Conservation (phyloP, 1,140 invertebrate genomes). For the Drosophila saltans region DNA sequence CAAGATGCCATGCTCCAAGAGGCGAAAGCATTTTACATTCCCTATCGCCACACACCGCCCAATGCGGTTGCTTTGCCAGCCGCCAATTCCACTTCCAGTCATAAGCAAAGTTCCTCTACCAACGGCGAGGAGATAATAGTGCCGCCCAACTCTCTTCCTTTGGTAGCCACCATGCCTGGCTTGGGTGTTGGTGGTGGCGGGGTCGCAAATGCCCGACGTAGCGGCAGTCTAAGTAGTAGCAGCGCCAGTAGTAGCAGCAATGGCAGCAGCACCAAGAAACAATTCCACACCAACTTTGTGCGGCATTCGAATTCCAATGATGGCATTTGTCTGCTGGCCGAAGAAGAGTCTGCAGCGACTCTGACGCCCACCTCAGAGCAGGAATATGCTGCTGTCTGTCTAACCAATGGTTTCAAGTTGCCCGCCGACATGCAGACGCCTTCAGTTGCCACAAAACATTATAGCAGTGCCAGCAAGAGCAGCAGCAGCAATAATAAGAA, state of each 20-base stretch:
- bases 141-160: slow-evolving; percentile 68
- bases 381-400: slow-evolving; percentile 58
- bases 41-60: slow-evolving; percentile 73
- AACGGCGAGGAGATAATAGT: slow-evolving; percentile 57
- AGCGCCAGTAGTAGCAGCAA: slow-evolving; percentile 70
- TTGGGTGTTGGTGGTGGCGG: slow-evolving; percentile 38
- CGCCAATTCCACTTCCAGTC: slow-evolving; percentile 35
- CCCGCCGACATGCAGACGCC: slow-evolving; percentile 62
- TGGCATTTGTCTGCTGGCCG: slow-evolving; percentile 77
- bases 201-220: slow-evolving; percentile 47
- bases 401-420: slow-evolving; percentile 74
- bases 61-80: slow-evolving; percentile 58
- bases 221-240: slow-evolving; percentile 72
- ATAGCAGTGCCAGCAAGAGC: slow-evolving; percentile 33
- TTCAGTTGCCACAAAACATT: slow-evolving; percentile 17
- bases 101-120: slow-evolving; percentile 66
- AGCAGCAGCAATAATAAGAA: slow-evolving; percentile 33
- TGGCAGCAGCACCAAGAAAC: slow-evolving; percentile 67
- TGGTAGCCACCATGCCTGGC: slow-evolving; percentile 60
- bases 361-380: slow-evolving; percentile 75
- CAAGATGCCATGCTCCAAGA: slow-evolving; percentile 62
- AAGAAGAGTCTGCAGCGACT: slow-evolving; percentile 77
- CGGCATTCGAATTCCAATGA: slow-evolving; percentile 80
- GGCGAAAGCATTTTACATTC: slow-evolving; percentile 72
- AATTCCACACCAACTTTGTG: slow-evolving; percentile 76